Evolutionary conservation across 2,113 vertebrate species (phyloP).

Genomic region (Solea solea): DNA sequence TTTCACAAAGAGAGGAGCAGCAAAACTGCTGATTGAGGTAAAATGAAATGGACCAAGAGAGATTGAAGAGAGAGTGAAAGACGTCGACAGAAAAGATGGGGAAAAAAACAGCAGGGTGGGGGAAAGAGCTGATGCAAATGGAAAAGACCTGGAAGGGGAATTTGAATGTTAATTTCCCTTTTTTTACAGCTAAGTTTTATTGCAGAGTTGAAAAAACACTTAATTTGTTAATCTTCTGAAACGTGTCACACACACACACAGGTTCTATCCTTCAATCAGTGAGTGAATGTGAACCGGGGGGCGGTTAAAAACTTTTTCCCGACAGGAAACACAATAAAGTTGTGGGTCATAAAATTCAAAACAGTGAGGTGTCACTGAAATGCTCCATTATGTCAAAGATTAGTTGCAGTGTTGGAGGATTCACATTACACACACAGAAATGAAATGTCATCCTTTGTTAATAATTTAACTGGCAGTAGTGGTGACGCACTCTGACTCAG

Average conservation of each 20-base stretch:
- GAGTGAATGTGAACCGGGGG: no score
- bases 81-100: neutral
- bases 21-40: conserved; percentile 37
- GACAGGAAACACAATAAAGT: no score
- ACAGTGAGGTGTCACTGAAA: no score
- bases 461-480: no score
- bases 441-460: no score
- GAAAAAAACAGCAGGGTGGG: neutral
- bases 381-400: no score
- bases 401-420: no score
- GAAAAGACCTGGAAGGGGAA: conserved; percentile 6
- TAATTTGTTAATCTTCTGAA: conserved; percentile 29
- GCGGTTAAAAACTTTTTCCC: no score
- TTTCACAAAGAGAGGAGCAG: conserved; percentile 2
- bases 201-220: conserved; percentile 28
- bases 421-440: no score
- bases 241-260: neutral
- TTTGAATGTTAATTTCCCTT: conserved; percentile 15
- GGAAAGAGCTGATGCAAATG: conserved; percentile 23
- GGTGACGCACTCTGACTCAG: no score
- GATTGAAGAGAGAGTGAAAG: conserved; percentile 3
- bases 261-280: no score
- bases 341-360: no score
- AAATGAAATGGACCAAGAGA: conserved; percentile 51
- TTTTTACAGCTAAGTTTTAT: conserved; percentile 44